These are phyloP conservation scores for Ophraella communa DNA, from an alignment of 2,888 invertebrate species.

Conservation along the genomic window DNA sequence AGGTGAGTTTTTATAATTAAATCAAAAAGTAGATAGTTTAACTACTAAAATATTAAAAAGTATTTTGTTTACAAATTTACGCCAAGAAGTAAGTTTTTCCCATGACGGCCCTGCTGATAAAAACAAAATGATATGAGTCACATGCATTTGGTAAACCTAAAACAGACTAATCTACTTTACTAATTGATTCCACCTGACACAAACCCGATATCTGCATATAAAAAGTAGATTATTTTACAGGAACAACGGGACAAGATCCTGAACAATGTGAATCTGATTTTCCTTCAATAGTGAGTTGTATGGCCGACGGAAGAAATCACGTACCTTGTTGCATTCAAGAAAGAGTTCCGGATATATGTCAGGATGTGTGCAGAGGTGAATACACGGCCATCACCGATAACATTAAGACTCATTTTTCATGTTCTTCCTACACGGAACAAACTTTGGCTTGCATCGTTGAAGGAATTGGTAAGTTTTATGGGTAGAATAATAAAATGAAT, in stretches of 20 bases:
- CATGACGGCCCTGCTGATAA: too few species aligned
- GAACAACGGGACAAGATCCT: constrained; percentile 79
- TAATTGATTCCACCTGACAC: neutral
- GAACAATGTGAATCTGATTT: constrained; percentile 83
- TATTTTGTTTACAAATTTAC: too few species aligned
- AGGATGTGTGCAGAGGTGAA: constrained; percentile 84
- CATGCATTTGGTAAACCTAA: neutral
- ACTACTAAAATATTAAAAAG: neutral
- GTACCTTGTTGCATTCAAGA: constrained; percentile 84
- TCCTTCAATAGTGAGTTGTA: constrained; percentile 78
- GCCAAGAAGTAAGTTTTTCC: too few species aligned
- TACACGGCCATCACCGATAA: constrained; percentile 85
- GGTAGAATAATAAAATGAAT: too few species aligned
- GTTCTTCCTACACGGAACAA: constrained; percentile 81
- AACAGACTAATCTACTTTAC: constrained; percentile 9
- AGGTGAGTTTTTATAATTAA: constrained; percentile 48
- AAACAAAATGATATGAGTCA: too few species aligned
- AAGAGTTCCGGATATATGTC: constrained; percentile 82
- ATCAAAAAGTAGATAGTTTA: neutral
- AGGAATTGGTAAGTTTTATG: constrained; percentile 75
- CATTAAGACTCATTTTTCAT: constrained; percentile 84
- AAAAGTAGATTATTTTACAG: constrained; percentile 61
- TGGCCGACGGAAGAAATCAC: constrained; percentile 84
- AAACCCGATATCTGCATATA: constrained; percentile 19
- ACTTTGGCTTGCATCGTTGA: constrained; percentile 84